Evolutionary conservation across 2,113 vertebrate species (phyloP), one percentile per base, ranked within the genome.

Genomic region (Eleginops maclovinus): DNA sequence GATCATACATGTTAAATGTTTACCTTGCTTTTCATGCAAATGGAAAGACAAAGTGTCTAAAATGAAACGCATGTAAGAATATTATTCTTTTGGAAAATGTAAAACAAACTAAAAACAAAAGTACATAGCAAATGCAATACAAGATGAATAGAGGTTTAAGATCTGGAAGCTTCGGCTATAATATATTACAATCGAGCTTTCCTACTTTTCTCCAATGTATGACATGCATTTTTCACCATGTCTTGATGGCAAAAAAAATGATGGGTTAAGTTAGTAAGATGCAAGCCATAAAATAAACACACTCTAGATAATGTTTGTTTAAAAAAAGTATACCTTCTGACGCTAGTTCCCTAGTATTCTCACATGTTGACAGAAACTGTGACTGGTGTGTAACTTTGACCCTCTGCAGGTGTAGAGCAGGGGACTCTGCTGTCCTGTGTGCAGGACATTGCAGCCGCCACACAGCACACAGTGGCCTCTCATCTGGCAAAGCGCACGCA

Each of bases 401-500:
- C 72, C 1, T 47, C 60, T 71, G 13, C 54, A 99, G 98, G 97
- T 64, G 62, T 96, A 65, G 81, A 91, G 63, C 79, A 93, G 63
- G 97, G 97, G 0, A 90, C 94, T 1, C 72, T 98, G 54, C 82
- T 99, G 5, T 95, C 96, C 2, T 97, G 97, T 16, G 95, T 93
- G 28, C 90, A 93, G 36, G 96, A 99, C 79, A 93, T 99, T 3
- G 97, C 97, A 40, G 97, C 97, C n/a, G 94, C 95, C 0, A 87
- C 92, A 0, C 98, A 98, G 82, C 95, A 98, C 1, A 80, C 93
- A 0, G 91, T 96, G 1, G 93, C 96, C 0, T 76, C 86, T 74
- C 97, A 99, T 65, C 90, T 99, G 3, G 94, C 94, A 1, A 96
- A 95, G 82, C 93, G 96, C 22, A 97, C 97, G 0, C 95, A 96